These are phyloP conservation scores for Caerostris darwini DNA, from an alignment of 1,140 invertebrate species.

Conservation along the genomic window DNA sequence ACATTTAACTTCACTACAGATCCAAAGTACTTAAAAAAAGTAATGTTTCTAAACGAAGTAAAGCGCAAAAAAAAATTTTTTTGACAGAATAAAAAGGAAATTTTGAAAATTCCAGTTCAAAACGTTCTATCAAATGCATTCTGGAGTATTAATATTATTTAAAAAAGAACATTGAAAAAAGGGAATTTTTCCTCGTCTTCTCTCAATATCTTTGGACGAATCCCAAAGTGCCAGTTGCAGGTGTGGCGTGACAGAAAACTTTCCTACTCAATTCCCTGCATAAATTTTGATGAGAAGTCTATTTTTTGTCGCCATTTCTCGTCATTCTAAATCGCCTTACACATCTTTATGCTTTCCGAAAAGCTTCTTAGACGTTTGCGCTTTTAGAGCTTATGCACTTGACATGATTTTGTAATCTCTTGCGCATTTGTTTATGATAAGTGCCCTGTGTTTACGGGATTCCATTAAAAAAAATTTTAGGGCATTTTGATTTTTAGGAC, in stretches of 20 bases:
- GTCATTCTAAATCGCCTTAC: no score
- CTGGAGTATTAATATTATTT: conserved; percentile 23
- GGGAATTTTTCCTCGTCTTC: background rate
- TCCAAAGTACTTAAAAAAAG: background rate
- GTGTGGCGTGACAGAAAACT: background rate
- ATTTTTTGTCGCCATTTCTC: background rate
- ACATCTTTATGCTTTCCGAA: no score
- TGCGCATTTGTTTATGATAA: no score
- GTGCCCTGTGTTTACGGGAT: no score
- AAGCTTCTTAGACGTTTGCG: no score
- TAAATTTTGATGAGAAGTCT: background rate
- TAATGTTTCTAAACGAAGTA: background rate
- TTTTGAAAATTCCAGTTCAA: background rate
- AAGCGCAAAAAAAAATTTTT: background rate
- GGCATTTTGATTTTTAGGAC: no score
- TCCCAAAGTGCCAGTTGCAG: conserved; percentile 16
- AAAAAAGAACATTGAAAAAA: background rate
- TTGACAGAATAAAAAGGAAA: background rate
- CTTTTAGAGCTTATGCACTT: no score
- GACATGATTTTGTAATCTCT: no score
- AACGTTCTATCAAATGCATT: conserved; percentile 6
- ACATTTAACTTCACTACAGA: background rate
- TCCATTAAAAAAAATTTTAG: no score
- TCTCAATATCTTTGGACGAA: background rate
- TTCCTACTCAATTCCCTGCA: background rate